These are phyloP conservation scores for Raphicerus campestris DNA, from an alignment of 2,113 vertebrate species.

Conservation along the genomic window DNA sequence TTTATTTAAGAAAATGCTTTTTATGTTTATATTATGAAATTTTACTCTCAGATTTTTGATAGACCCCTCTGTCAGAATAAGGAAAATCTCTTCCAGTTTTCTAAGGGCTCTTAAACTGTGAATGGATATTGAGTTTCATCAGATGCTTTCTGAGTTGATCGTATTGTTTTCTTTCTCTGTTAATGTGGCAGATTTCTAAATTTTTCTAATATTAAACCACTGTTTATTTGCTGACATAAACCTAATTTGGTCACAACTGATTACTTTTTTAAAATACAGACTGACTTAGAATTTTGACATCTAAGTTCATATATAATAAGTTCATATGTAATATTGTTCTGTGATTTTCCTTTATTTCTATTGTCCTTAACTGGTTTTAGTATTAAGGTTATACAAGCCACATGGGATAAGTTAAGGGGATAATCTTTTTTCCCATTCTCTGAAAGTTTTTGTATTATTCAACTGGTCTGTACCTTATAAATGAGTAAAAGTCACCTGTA, in stretches of 20 bases:
- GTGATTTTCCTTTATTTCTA: background rate
- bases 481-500: background rate
- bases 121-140: background rate
- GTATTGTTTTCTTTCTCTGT: background rate
- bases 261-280: background rate
- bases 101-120: background rate
- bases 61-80: background rate
- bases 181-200: background rate
- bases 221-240: background rate
- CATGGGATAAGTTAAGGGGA: background rate
- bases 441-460: background rate
- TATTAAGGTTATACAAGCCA: background rate
- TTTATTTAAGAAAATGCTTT: background rate
- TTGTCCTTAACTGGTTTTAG: background rate
- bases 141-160: background rate
- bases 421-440: background rate
- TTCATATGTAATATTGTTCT: background rate
- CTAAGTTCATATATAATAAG: background rate
- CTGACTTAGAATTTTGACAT: background rate
- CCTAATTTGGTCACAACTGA: background rate
- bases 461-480: background rate
- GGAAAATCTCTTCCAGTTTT: background rate
- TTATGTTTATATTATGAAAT: background rate
- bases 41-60: background rate
- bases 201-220: slow-evolving; percentile 8